A percentile compares a stretch with the other conserved stretches of the same genome.
Evolutionary conservation across 2,888 invertebrate species (phyloP).

Genomic region (Nowickia ferox): DNA sequence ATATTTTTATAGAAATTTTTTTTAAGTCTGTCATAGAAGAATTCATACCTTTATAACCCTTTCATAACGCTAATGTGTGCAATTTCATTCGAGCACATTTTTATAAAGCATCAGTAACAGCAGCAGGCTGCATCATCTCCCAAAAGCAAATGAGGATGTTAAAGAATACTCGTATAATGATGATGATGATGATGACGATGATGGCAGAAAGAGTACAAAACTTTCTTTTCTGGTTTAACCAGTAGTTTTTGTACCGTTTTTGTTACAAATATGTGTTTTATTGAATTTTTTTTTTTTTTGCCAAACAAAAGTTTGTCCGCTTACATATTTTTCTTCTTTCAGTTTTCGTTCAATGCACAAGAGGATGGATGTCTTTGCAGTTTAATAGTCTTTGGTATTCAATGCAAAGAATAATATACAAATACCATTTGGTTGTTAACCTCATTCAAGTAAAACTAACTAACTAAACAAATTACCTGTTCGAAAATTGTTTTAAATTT

Average conservation of each 20-base stretch:
- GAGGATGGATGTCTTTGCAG: conserved; percentile 66
- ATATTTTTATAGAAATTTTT: too few relatives aligned
- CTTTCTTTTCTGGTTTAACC: conserved; percentile 71
- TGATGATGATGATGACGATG: conserved; percentile 13
- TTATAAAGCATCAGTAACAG: not conserved
- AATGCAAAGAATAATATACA: conserved; percentile 63
- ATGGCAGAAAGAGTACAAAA: conserved; percentile 50
- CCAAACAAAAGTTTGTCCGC: conserved; percentile 36
- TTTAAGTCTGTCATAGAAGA: not conserved
- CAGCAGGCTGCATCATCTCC: conserved; percentile 26
- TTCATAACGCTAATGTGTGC: not conserved
- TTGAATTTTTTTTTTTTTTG: not conserved
- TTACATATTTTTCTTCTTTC: not conserved
- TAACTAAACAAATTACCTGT: conserved; percentile 59
- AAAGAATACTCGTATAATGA: too few relatives aligned
- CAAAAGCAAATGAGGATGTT: conserved; percentile 54
- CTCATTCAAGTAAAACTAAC: conserved; percentile 56
- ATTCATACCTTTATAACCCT: not conserved
- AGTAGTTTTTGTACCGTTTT: conserved; percentile 66
- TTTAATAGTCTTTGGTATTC: conserved; percentile 29
- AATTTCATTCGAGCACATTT: conserved; percentile 23
- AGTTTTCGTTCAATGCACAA: conserved; percentile 22
- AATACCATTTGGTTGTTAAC: conserved; percentile 69
- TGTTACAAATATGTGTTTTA: conserved; percentile 14
- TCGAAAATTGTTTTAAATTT: conserved; percentile 62